phyloP scores from a whole-genome alignment of 2,113 vertebrate species.

The Phainopepla nitens region DNA sequence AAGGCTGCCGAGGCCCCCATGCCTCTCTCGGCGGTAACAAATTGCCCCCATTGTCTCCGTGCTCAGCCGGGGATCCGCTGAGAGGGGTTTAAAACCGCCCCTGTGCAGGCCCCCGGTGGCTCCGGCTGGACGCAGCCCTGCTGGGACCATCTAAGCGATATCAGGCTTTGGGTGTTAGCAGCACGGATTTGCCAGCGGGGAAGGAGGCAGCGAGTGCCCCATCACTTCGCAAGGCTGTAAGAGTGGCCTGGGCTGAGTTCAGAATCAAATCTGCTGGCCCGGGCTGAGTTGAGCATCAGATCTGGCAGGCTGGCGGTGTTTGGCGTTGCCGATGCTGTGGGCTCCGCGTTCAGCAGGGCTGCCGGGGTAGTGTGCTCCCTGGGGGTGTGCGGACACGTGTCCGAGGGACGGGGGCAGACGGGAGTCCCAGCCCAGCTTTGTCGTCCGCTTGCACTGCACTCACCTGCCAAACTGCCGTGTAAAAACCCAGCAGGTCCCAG shows the following conservation, averaged over 20 bases:
- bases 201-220: background rate
- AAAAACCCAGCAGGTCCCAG: background rate
- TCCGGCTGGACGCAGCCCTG: background rate
- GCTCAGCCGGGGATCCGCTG: background rate
- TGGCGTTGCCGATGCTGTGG: background rate
- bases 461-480: background rate
- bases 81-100: background rate
- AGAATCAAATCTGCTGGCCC: background rate
- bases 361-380: background rate
- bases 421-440: background rate
- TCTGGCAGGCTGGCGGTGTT: background rate
- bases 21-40: too few relatives aligned
- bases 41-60: background rate
- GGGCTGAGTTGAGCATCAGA: background rate
- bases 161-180: background rate
- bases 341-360: background rate
- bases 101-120: background rate
- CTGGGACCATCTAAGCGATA: background rate
- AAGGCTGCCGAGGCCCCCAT: background rate
- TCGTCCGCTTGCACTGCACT: fast-evolving
- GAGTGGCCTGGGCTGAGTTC: background rate
- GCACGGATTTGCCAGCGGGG: background rate
- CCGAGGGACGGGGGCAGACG: background rate
- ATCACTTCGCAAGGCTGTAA: fast-evolving
- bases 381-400: background rate